Evolutionary conservation across 2,797 vertebrate species (phyloP).

Genomic region (Aulostomus chinensis): DNA sequence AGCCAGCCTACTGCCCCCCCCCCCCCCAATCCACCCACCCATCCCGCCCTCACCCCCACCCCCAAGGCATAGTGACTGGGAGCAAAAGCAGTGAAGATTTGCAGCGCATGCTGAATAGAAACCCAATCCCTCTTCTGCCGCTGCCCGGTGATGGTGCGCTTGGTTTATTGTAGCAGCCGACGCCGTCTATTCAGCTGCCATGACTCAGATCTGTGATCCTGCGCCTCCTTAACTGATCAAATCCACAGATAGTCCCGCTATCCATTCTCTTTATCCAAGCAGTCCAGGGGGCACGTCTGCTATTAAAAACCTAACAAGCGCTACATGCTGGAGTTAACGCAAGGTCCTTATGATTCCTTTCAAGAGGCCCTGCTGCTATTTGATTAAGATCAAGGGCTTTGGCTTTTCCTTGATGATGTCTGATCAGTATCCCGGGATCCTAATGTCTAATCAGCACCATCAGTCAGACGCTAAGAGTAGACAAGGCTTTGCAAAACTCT

Average conservation of each 20-base stretch:
- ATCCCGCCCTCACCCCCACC: conserved; percentile 36
- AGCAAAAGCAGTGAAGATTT: conserved; percentile 67
- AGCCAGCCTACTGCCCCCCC: conserved; percentile 58
- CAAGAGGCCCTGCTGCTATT: conserved; percentile 34
- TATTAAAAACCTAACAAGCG: conserved; percentile 44
- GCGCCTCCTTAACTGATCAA: conserved; percentile 50
- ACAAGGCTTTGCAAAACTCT: conserved; percentile 23
- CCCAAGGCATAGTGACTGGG: conserved; percentile 59
- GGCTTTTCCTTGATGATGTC: conserved; percentile 38
- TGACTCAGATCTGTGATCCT: conserved; percentile 60
- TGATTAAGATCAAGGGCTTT: conserved; percentile 42
- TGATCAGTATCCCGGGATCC: conserved; percentile 41
- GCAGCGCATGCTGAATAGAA: conserved; percentile 52
- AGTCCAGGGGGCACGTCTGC: conserved; percentile 20
- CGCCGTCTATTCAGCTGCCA: conserved; percentile 54
- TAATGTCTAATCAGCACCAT: conserved; percentile 37
- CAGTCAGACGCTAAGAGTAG: conserved; percentile 15
- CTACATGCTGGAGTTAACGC: conserved; percentile 23
- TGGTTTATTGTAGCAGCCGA: conserved; percentile 48
- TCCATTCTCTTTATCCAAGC: conserved; percentile 48
- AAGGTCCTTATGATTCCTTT: conserved; percentile 40
- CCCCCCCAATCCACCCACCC: too few relatives aligned
- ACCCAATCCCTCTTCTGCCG: conserved; percentile 47
- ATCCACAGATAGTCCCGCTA: conserved; percentile 36
- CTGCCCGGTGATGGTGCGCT: conserved; percentile 51